These are phyloP conservation scores for Ganaspis brasiliensis DNA, from an alignment of 2,888 invertebrate genomes.

Conservation along the genomic window DNA sequence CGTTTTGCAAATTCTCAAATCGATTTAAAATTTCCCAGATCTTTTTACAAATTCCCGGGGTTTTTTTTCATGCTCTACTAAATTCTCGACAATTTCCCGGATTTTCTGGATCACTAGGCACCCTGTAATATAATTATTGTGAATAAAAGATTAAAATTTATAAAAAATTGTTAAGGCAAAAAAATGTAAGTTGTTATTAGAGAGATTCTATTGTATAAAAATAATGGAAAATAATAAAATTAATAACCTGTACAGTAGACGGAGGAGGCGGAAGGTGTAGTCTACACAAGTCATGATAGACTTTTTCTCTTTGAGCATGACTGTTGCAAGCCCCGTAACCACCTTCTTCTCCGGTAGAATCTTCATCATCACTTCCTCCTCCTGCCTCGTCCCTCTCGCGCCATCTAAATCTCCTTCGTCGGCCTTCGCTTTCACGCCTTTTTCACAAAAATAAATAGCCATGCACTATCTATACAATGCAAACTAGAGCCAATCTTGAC, in stretches of 20 bases:
- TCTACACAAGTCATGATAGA: slow-evolving; percentile 96
- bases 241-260: slow-evolving; percentile 77
- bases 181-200: too few relatives aligned
- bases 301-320: slow-evolving; percentile 92
- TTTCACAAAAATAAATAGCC: slow-evolving; percentile 72
- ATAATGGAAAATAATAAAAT: slow-evolving; percentile 56
- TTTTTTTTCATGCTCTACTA: too few relatives aligned
- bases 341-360: slow-evolving; percentile 81
- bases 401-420: slow-evolving; percentile 76
- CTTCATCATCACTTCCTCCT: slow-evolving; percentile 71
- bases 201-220: slow-evolving; percentile 37
- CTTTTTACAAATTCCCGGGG: too few relatives aligned
- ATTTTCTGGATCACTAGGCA: too few relatives aligned
- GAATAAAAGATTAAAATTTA: too few relatives aligned
- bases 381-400: slow-evolving; percentile 75
- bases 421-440: slow-evolving; percentile 79
- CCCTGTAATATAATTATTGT: too few relatives aligned
- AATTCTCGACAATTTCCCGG: too few relatives aligned
- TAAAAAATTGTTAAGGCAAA: too few relatives aligned
- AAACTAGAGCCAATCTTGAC: slow-evolving; percentile 54
- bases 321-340: slow-evolving; percentile 87
- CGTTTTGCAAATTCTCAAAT: too few relatives aligned
- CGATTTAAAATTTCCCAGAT: too few relatives aligned
- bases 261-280: slow-evolving; percentile 83
- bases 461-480: slow-evolving; percentile 73